Evolutionary conservation across 2,888 invertebrate species (phyloP).

Genomic region (Nebria brevicollis): DNA sequence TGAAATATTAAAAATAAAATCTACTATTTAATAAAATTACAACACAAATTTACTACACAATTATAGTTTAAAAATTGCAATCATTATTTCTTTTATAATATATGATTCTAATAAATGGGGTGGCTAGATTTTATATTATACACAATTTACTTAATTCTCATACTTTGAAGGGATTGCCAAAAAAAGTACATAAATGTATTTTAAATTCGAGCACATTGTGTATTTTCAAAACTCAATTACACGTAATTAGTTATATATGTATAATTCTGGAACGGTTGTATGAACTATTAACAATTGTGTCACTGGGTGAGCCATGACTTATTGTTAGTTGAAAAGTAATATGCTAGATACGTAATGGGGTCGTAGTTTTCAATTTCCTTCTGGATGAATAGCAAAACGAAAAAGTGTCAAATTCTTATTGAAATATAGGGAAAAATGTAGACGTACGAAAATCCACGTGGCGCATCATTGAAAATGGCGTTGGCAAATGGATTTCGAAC

Average conservation of each 20-base stretch:
- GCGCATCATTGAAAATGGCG: not conserved
- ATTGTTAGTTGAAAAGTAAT: conserved; percentile 4
- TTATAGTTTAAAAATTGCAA: too few relatives aligned
- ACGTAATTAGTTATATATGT: not conserved
- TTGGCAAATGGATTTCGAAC: conserved; percentile 19
- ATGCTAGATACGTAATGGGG: not conserved
- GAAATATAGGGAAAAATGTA: not conserved
- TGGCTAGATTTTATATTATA: not conserved
- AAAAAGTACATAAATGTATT: conserved; percentile 37
- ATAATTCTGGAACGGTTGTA: not conserved
- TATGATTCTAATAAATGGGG: too few relatives aligned
- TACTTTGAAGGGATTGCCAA: too few relatives aligned
- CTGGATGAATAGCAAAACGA: not conserved
- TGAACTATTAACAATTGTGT: not conserved
- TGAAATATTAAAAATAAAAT: too few relatives aligned
- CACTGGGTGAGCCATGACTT: not conserved
- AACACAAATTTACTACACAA: too few relatives aligned
- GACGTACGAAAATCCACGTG: not conserved
- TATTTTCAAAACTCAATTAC: conserved; percentile 17
- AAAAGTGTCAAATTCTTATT: not conserved
- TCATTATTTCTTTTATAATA: too few relatives aligned
- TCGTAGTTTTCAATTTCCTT: conserved; percentile 16
- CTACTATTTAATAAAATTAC: too few relatives aligned
- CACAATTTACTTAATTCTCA: not conserved
- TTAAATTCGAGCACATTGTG: conserved; percentile 33